Base-by-base conservation (phyloP, 2,888 invertebrate genomes). In the Neoitamus cyanurus region DNA sequence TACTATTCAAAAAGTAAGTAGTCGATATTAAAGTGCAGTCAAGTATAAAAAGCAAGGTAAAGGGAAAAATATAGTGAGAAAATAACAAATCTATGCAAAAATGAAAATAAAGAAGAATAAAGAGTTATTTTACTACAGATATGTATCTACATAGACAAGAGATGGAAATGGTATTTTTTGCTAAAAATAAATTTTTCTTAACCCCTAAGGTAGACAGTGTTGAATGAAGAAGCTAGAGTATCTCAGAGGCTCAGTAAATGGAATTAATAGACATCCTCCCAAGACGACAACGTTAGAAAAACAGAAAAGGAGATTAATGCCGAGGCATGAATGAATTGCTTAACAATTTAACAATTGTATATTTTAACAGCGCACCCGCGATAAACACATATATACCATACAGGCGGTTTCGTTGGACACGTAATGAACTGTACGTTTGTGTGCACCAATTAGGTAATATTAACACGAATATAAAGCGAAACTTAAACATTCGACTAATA, bases 1-100 rank as follows among this genome's bases (percentile, higher is more conserved):
- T 78, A 78, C 78, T 78, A 37, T 69, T 82, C 83, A 83, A 25
- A 83, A 83, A 72, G 46, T 72, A 73, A 46, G 48, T 48, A 83
- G n/a, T n/a, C n/a, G 78, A 48, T 78, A 20, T 78, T 78, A 83
- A 83, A 72, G 70, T 83, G 83, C 83, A 83, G 58, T 83, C 73
- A 46, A 46, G 46, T 48, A 72, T 83, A 72, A 72, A 83, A 68
- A 36, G 15, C 15, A 28, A 37, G 25, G 25, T 46, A 20, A 48
- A 30, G 34, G 31, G 46, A 46, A 34, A 83, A 73, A 34, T 36
- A 48, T 31, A 83, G 48, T 83, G 34, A 73, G 30, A 25, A 72
- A 46, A 42, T 28, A n/a, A 58, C 28, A 48, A 83, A 73, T 46
- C 83, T 69, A 82, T 36, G 36, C 36, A 82, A 34, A 78, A 31